These are phyloP conservation scores for Erethizon dorsatum DNA, from an alignment of 2,797 vertebrate genomes.

Conservation along the genomic window DNA sequence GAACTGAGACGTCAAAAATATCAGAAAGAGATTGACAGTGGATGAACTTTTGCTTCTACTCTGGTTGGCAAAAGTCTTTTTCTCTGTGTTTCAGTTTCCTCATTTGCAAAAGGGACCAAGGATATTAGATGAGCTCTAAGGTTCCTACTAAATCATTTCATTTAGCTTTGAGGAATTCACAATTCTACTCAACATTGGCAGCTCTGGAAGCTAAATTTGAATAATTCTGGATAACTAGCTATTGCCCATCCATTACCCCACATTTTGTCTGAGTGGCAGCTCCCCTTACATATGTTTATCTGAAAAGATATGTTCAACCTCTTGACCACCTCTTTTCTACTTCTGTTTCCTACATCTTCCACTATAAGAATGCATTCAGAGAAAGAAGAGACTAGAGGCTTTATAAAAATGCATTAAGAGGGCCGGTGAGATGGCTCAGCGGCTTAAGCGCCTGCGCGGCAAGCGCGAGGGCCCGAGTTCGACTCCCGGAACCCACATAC, in stretches of 20 bases:
- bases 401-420: neutral
- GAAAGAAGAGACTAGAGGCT: neutral
- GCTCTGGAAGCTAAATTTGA: neutral
- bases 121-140: neutral
- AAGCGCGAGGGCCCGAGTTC: no score
- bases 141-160: no score
- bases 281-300: neutral
- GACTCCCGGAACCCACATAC: no score
- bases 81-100: neutral
- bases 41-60: neutral
- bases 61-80: neutral
- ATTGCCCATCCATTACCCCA: no score
- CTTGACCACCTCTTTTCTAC: neutral
- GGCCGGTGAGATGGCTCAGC: no score
- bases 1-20: neutral
- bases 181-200: neutral
- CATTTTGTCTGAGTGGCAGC: neutral
- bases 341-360: neutral
- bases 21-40: neutral
- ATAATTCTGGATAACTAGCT: neutral
- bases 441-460: no score
- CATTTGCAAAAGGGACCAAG: neutral
- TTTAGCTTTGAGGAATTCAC: slow-evolving; percentile 19
- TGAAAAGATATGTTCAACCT: neutral
- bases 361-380: neutral